Base-by-base conservation (phyloP, 2,888 invertebrate genomes). In the Metalampra italica region DNA sequence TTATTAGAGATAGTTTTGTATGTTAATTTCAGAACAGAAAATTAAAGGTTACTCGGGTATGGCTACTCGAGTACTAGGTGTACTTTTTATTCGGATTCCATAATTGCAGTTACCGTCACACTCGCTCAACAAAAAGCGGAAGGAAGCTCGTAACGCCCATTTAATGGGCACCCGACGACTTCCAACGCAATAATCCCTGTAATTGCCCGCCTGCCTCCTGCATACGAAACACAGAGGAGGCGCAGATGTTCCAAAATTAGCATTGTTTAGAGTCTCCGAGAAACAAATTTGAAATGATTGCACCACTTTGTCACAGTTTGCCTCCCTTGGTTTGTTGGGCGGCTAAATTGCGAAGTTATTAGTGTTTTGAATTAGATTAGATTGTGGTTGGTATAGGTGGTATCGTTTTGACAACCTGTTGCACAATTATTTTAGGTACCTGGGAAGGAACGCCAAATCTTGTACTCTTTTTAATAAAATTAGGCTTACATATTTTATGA, bases 181-280 rank as follows among this genome's bases (percentile, higher is more conserved):
- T 64, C 60, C 65, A 64, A 62, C 67, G 77, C 75, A 78, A 79
- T 84, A 83, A 84, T 85, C 79, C 73, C 67, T 62, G 75, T 85
- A 79, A 85, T 86, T 78, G 76, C 75, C 62, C 61, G 58, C 59
- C 65, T 56, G 66, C 68, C 73, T 71, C 66, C 68, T 78, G 82
- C 82, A 84, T 84, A 73, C 79, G 75, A 44, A 48, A 32, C 14
- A 29, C 36, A 39, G 70, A 85, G 57, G 57, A 69, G 68, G 53
- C 59, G 61, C 82, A 82, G 81, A 81, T 82, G 83, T 68, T 74
- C 56, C 71, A 56, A 72, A 78, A 80, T 82, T 77, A 81, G 71
- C 81, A 75, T 82, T 81, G 81, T 81, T 81, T 79, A 75, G 66
- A 60, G 60, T 67, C 66, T 66, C 64, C 49, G 53, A 64, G 68